phyloP scores from a whole-genome alignment of 2,113 vertebrate genomes.

The Nycticryphes semicollaris region DNA sequence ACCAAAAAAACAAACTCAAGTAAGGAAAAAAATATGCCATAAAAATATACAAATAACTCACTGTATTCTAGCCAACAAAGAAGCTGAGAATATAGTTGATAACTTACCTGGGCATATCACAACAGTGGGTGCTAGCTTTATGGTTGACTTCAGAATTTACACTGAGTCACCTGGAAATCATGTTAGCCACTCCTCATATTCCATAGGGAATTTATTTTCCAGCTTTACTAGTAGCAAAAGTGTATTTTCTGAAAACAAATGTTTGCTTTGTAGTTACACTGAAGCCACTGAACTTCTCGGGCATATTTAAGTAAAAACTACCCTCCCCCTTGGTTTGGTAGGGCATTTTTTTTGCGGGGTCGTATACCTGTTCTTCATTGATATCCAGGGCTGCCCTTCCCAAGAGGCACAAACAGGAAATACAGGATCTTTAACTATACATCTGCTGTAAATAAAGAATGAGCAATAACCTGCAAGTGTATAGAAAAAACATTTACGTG shows the following conservation, averaged over 20 bases:
- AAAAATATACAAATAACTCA: background rate
- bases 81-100: background rate
- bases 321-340: background rate
- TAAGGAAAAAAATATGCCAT: background rate
- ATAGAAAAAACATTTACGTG: background rate
- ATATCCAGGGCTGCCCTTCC: background rate
- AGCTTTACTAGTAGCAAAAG: background rate
- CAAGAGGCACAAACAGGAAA: background rate
- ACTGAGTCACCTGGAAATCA: background rate
- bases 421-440: background rate
- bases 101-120: background rate
- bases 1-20: background rate
- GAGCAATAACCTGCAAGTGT: background rate
- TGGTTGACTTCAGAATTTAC: background rate
- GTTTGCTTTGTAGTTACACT: background rate
- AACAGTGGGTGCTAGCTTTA: background rate
- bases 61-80: background rate
- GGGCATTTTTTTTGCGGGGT: background rate
- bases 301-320: background rate
- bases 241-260: background rate
- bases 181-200: accelerated
- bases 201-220: background rate
- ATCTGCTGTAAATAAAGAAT: background rate
- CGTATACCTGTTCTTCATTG: background rate
- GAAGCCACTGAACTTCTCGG: background rate